These are phyloP conservation scores for Talpa occidentalis DNA, from an alignment of 2,113 vertebrate species.

Conservation along the genomic window DNA sequence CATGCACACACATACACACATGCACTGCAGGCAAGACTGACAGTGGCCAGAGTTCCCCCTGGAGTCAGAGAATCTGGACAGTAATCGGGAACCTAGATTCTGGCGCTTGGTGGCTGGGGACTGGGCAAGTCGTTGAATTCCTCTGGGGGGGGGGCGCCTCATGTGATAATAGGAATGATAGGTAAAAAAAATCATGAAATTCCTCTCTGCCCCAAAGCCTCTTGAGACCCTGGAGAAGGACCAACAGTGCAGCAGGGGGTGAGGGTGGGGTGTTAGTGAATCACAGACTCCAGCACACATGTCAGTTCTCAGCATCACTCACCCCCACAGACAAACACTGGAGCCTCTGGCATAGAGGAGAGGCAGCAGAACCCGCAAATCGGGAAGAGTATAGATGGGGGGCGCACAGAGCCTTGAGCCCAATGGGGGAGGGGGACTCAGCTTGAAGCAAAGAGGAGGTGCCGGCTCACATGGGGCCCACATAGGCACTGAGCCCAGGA, in stretches of 20 bases:
- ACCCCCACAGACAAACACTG: background rate
- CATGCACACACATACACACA: background rate
- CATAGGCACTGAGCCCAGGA: background rate
- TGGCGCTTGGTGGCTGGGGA: background rate
- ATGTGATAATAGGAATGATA: background rate
- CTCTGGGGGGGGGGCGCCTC: background rate
- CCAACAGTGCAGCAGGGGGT: background rate
- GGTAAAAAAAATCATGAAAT: background rate
- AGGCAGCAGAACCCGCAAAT: background rate
- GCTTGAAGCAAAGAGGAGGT: background rate
- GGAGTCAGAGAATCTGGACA: background rate
- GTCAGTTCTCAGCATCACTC: background rate
- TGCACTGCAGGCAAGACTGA: background rate
- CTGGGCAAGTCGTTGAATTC: background rate
- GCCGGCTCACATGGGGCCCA: accelerated
- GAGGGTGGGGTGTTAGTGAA: background rate
- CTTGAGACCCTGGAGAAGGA: background rate
- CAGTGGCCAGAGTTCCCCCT: background rate
- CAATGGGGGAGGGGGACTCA: background rate
- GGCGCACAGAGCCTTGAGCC: background rate
- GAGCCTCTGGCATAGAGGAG: background rate
- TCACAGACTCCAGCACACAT: background rate
- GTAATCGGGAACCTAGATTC: background rate
- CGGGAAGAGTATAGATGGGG: background rate
- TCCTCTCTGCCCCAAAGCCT: background rate